Base-by-base conservation (phyloP, 2,113 vertebrate genomes). In the Podarcis raffonei region DNA sequence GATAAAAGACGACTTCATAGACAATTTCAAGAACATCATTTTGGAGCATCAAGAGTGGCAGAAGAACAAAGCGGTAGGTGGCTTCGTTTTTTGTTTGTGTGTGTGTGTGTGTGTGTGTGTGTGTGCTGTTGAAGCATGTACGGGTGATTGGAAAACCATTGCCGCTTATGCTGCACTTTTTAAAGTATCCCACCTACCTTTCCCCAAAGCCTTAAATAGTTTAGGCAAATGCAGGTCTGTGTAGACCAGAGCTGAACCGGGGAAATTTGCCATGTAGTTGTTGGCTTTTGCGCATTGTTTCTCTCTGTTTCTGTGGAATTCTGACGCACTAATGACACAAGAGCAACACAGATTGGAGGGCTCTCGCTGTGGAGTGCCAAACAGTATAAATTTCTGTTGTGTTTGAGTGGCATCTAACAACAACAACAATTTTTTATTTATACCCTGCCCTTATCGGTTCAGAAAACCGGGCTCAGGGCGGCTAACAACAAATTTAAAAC, bases 31-130 rank as follows among this genome's bases (percentile, higher is more conserved):
- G 78, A 92, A 94, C 74, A 69, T 97, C 0, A 93, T 98, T 69
- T 35, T 97, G 93, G 96, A 97, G 20, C 98, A 98, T 96, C 96
- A 98, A 90, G 95, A 95, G 37, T 99, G 98, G 98, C 98, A 98
- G 91, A 92, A 95, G 69, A 95, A 96, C 57, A 96, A 89, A 69
- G 91, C 91, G 96, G 98, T 99, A 87, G 39, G 95, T 86, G 2
- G 2, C 32, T 25, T 1, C 72, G 42, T 0, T 71, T 75, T 6
- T 62, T 79, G 23, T 53, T 37, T n/a, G 16, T 37, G 37, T 37
- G 37, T 37, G 37, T 37, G 37, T n/a, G 16, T 37, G 37, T 37
- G 37, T 37, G 37, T 37, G 37, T 37, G 37, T 37, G 37, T 37
- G n/a, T 75, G 22, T 59, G 16, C 39, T 39, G 22, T 27, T 8